Base-by-base conservation (phyloP, 2,888 invertebrate genomes). In the Acronicta psi region DNA sequence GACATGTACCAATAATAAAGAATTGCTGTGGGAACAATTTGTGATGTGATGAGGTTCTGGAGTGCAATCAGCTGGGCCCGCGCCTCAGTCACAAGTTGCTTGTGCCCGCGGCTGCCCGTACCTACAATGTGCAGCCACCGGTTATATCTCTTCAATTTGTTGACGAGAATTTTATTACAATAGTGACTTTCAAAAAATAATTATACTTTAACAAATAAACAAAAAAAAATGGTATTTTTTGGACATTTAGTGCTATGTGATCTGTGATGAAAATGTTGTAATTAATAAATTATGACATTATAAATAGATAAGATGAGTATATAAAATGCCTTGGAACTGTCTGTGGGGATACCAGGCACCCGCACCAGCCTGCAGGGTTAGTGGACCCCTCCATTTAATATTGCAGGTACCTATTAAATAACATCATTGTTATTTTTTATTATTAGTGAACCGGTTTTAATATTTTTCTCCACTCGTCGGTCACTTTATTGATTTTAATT, bases 271-370 rank as follows among this genome's bases (percentile, higher is more conserved):
- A 34, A 17, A 20, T 29, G n/a, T 6, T 40, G 17, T 36, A 31
- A 36, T 36, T 53, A 37, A 7, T 2, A 40, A 53, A 53, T 40
- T 7, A 52, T 51, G 37, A 31, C 16, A 34, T 6, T 29, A 50
- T 14, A 17, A 37, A 58, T 59, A 45, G 16, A 52, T 47, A 73
- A 69, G 77, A 87, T 89, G 87, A 80, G 67, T 66, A 42, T 54
- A 42, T 79, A 87, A 81, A 81, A 93, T 94, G 93, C 92, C 93
- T 84, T 94, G 93, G 93, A 94, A 90, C 79, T 94, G 93, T 79
- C 77, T 94, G 42, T 94, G 93, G 93, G 93, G 93, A 69, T 94
- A 93, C 72, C 85, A 93, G 67, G 82, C 91, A 72, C 93, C 93
- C 44, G 84, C 90, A 59, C 91, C 93, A 14, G 76, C 86, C 47